Conservation (phyloP, 2,113 vertebrate genomes). For the Mobula hypostoma region DNA sequence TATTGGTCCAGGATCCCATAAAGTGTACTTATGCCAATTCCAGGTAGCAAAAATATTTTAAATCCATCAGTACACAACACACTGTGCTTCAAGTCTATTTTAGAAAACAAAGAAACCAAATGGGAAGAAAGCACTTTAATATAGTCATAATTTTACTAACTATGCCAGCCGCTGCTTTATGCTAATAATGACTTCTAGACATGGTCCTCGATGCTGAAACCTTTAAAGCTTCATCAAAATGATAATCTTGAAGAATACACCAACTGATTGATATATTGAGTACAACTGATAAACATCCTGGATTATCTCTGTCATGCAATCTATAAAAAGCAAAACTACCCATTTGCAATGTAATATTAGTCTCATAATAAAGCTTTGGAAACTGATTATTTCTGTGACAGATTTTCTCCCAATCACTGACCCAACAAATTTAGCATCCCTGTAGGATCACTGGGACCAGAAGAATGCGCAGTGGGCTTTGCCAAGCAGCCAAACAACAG, state of each 20-base stretch:
- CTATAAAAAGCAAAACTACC: background rate
- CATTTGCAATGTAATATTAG: background rate
- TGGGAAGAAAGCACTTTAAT: background rate
- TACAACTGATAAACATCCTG: background rate
- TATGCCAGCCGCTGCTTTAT: background rate
- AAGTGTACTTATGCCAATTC: background rate
- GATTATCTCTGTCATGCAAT: background rate
- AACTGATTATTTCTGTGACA: background rate
- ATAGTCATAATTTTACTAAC: background rate
- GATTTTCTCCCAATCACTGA: background rate
- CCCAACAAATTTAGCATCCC: background rate
- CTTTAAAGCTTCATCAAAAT: background rate
- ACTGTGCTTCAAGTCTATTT: background rate
- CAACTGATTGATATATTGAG: background rate
- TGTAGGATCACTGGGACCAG: background rate
- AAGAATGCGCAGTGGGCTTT: background rate
- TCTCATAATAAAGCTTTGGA: background rate
- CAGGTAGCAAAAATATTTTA: background rate
- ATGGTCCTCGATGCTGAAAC: background rate
- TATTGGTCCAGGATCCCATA: background rate
- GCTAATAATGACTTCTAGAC: background rate
- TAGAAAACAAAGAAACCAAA: background rate
- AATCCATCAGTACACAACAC: background rate
- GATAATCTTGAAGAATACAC: background rate
- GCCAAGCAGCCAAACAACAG: background rate